Percentiles rank a stretch among this genome's conserved stretches.
Conservation (phyloP, 2,797 vertebrate genomes). For the Pelodytes ibericus region DNA sequence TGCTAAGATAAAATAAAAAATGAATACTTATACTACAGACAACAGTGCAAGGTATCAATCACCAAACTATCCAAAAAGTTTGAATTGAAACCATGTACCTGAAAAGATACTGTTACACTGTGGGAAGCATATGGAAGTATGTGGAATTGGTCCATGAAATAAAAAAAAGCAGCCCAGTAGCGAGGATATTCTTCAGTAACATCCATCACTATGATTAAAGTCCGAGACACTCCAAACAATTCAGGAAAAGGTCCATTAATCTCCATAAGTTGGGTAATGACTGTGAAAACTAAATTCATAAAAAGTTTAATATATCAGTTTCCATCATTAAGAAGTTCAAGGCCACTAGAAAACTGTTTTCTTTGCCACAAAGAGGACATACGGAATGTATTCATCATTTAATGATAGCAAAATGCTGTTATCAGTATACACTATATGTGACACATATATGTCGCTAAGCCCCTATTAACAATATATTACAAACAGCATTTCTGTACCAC, state of each 20-base stretch:
- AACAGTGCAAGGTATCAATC: not conserved
- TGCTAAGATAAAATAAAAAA: too few relatives aligned
- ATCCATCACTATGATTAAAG: conserved; percentile 7
- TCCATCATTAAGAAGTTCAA: not conserved
- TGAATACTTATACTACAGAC: too few relatives aligned
- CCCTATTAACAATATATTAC: too few relatives aligned
- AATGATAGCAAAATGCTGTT: too few relatives aligned
- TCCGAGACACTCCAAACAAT: conserved; percentile 7
- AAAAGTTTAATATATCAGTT: conserved; percentile 6
- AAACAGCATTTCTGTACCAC: too few relatives aligned
- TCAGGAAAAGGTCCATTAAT: conserved; percentile 8
- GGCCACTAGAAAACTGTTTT: not conserved
- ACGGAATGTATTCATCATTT: too few relatives aligned
- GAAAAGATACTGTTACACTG: too few relatives aligned
- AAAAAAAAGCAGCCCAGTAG: not conserved
- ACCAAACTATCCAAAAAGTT: not conserved
- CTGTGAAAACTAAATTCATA: conserved; percentile 10
- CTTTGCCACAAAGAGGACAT: not conserved
- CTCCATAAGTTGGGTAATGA: conserved; percentile 13
- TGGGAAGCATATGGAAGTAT: not conserved
- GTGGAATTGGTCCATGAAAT: not conserved
- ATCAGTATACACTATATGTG: too few relatives aligned
- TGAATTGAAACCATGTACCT: too few relatives aligned
- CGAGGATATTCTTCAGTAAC: not conserved
- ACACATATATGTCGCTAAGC: too few relatives aligned